These are phyloP conservation scores for Acanthosepion lycidas DNA, from an alignment of 2,888 invertebrate species.

Conservation along the genomic window DNA sequence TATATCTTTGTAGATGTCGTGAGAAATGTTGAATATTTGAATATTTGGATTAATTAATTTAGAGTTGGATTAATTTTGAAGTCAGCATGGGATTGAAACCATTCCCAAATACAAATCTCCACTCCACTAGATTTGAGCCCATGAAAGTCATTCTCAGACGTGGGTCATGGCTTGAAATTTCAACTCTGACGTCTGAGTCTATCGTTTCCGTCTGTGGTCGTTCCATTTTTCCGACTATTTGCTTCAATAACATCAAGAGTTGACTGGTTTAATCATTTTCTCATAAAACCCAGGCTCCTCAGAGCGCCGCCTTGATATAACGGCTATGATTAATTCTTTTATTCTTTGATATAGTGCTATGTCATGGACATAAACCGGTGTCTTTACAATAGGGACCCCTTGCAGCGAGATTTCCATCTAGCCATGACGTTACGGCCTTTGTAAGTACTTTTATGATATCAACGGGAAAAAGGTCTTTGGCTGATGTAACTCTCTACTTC, in stretches of 20 bases:
- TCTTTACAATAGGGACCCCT: constrained; percentile 8
- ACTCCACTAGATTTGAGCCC: no score
- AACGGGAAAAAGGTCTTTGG: background rate
- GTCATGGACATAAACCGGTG: background rate
- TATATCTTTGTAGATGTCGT: no score
- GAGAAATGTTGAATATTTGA: no score
- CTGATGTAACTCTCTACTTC: background rate
- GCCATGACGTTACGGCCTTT: background rate
- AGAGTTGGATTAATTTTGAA: no score
- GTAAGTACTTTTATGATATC: background rate
- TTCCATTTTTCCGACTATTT: constrained; percentile 12
- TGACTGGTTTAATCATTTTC: constrained; percentile 21
- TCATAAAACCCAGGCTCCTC: background rate
- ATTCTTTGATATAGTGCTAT: constrained; percentile 33
- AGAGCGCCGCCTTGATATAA: background rate
- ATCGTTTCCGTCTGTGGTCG: background rate
- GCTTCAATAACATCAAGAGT: background rate
- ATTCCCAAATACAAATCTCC: no score
- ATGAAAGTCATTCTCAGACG: no score
- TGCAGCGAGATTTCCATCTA: background rate
- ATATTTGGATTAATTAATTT: no score
- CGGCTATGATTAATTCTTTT: background rate
- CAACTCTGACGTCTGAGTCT: background rate
- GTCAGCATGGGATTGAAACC: no score
- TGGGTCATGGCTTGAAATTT: background rate